A percentile compares a stretch with the other conserved stretches of the same genome.
These are phyloP conservation scores for Drosophila triauraria DNA, from an alignment of 1,140 invertebrate species.

Conservation along the genomic window DNA sequence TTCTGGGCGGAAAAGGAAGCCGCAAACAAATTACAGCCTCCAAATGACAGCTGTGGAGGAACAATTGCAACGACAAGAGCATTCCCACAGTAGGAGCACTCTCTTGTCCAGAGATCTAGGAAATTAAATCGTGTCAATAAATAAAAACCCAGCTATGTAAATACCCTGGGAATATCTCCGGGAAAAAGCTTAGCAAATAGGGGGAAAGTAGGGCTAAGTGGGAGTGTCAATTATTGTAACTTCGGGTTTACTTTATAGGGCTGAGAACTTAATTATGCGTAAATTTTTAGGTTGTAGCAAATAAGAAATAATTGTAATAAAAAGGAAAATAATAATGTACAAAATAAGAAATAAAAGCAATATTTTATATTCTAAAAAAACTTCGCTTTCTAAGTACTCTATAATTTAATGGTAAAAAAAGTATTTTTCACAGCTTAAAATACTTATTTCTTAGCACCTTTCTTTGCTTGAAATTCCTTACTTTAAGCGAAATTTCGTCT, in stretches of 20 bases:
- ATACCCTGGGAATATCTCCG: conserved; percentile 3
- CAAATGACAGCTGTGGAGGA: conserved; percentile 68
- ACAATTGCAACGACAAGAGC: conserved; percentile 56
- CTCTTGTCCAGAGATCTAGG: conserved; percentile 13
- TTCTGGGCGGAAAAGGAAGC: conserved; percentile 25
- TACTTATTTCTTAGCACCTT: not conserved
- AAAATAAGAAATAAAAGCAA: not conserved
- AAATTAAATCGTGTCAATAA: conserved; percentile 14
- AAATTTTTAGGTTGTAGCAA: no score
- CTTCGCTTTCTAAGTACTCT: no score
- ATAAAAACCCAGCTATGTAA: conserved; percentile 22
- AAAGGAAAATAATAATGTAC: no score
- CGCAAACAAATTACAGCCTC: conserved; percentile 73
- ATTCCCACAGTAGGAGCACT: conserved; percentile 40
- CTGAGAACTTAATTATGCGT: no score
- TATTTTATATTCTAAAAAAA: no score
- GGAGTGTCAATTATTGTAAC: not conserved
- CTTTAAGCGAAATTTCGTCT: not conserved
- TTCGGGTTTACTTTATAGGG: no score
- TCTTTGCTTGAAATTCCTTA: not conserved
- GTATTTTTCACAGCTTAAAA: not conserved
- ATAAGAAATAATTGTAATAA: not conserved
- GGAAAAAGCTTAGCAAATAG: not conserved
- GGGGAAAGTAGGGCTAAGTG: not conserved
- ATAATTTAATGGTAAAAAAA: no score